A percentile compares a stretch with the other conserved stretches of the same genome.
phyloP scores from a whole-genome alignment of 1,140 invertebrate species.

The Aphidius gifuensis region DNA sequence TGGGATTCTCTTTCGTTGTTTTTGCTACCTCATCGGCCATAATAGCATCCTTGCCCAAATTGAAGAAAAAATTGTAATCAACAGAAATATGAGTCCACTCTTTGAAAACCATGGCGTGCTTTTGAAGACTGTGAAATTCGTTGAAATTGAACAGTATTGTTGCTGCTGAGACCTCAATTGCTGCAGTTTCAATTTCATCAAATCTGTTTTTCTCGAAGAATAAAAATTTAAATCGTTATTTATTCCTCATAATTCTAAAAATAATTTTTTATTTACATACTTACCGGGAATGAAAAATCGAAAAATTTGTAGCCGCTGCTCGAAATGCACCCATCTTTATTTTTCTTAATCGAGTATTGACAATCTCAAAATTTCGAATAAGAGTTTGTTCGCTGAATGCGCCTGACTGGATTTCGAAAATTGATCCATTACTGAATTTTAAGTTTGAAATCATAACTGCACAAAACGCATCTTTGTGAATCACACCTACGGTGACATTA shows the following conservation, averaged over 20 bases:
- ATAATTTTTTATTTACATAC: constrained; percentile 9
- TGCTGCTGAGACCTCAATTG: constrained; percentile 63
- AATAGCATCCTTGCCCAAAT: constrained; percentile 59
- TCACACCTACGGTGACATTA: constrained; percentile 56
- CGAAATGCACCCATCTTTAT: constrained; percentile 61
- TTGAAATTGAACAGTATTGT: constrained; percentile 62
- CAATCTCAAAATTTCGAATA: constrained; percentile 61
- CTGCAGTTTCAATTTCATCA: constrained; percentile 58
- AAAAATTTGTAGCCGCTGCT: constrained; percentile 64
- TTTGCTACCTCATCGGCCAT: constrained; percentile 42
- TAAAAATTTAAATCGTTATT: neutral
- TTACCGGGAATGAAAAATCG: constrained; percentile 65
- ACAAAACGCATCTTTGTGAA: constrained; percentile 63
- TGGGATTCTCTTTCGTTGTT: constrained; percentile 35
- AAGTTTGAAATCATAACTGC: constrained; percentile 63
- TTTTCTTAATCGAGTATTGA: constrained; percentile 58
- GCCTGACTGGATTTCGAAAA: constrained; percentile 59
- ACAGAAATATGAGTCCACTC: constrained; percentile 64
- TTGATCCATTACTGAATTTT: constrained; percentile 60
- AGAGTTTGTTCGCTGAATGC: constrained; percentile 65
- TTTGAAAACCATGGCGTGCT: constrained; percentile 58
- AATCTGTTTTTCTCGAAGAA: neutral
- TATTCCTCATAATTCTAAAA: neutral
- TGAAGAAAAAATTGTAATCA: constrained; percentile 63
- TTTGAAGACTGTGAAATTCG: constrained; percentile 59